Percentiles rank a stretch among this genome's conserved stretches.
Conservation (phyloP, 2,888 invertebrate genomes). For the Carterocephalus palaemon region DNA sequence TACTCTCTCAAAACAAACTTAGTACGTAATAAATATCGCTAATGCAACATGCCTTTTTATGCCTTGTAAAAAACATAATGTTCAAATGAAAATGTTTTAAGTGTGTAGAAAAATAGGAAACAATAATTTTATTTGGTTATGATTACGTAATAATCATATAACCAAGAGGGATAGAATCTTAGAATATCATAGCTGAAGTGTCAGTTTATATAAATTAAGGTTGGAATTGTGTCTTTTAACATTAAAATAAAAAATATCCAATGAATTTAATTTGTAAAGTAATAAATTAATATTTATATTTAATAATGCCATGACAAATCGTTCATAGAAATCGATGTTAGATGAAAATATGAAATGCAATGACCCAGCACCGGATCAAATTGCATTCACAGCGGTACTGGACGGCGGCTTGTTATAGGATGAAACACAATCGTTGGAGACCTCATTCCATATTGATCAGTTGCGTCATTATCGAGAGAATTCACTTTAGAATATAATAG, state of each 20-base stretch:
- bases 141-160: too few species aligned
- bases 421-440: conserved; percentile 48
- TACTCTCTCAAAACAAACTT: too few species aligned
- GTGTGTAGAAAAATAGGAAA: too few species aligned
- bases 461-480: conserved; percentile 10
- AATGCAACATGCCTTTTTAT: too few species aligned
- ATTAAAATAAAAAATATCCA: neutral
- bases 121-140: too few species aligned
- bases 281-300: neutral
- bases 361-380: conserved; percentile 12
- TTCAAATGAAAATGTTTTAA: too few species aligned
- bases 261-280: neutral
- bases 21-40: too few species aligned
- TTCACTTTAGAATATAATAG: conserved; percentile 5
- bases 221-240: neutral
- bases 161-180: too few species aligned
- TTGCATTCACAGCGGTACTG: conserved; percentile 21
- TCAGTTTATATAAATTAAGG: neutral
- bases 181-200: neutral
- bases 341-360: conserved; percentile 19
- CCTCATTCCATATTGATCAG: conserved; percentile 42
- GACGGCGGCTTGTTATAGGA: conserved; percentile 45
- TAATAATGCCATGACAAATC: conserved; percentile 3
- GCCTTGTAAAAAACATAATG: too few species aligned
- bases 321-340: conserved; percentile 4